Conservation (phyloP, 2,888 invertebrate species). For the Trachelus stipa region DNA sequence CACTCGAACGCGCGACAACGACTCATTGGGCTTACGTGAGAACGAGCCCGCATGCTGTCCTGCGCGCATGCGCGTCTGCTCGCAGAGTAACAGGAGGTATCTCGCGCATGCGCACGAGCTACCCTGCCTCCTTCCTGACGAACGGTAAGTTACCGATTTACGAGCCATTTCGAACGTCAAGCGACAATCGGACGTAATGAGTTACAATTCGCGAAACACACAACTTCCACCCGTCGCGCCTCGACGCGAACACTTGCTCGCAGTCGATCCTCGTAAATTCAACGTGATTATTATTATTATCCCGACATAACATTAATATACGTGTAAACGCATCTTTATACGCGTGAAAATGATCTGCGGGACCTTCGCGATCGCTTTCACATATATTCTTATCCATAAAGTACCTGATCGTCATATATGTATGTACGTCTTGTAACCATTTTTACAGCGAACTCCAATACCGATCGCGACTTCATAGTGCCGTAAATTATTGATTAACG, state of each 20-base stretch:
- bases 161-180: conserved; percentile 13
- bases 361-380: neutral
- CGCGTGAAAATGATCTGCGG: neutral
- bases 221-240: neutral
- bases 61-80: neutral
- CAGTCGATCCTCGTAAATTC: neutral
- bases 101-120: neutral
- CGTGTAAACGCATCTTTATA: neutral
- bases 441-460: conserved; percentile 22
- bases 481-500: conserved; percentile 43
- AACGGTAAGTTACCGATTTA: conserved; percentile 32
- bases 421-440: conserved; percentile 9
- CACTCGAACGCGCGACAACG: neutral
- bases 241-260: neutral
- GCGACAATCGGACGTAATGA: neutral
- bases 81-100: neutral
- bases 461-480: conserved; percentile 23
- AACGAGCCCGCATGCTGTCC: neutral
- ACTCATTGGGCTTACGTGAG: neutral
- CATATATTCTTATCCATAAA: neutral
- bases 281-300: neutral
- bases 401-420: neutral
- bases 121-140: neutral
- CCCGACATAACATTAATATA: neutral
- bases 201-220: conserved; percentile 5